These are phyloP conservation scores for Aquatica leii DNA, from an alignment of 2,888 invertebrate genomes.

Conservation along the genomic window DNA sequence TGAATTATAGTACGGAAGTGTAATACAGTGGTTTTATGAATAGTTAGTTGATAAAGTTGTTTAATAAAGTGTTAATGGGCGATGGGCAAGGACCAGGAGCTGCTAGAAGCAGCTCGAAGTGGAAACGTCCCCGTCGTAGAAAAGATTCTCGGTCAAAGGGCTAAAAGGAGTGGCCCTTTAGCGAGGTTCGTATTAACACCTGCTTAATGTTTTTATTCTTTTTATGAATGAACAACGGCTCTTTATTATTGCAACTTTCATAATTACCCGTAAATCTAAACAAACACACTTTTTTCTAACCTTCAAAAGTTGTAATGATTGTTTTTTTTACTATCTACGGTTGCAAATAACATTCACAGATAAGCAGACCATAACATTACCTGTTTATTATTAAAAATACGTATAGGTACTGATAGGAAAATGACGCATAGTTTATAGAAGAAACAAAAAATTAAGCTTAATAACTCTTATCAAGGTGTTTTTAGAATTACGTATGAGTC, in stretches of 20 bases:
- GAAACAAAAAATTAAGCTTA: too few relatives aligned
- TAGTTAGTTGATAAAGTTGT: constrained; percentile 55
- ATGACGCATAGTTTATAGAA: too few relatives aligned
- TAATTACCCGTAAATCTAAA: too few relatives aligned
- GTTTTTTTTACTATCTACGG: too few relatives aligned
- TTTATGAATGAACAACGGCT: constrained; percentile 6
- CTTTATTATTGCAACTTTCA: too few relatives aligned
- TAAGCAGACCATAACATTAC: not conserved
- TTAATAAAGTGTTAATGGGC: constrained; percentile 57
- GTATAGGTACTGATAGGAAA: not conserved
- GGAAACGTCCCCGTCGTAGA: constrained; percentile 90
- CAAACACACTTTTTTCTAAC: too few relatives aligned
- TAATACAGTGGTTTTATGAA: constrained; percentile 57
- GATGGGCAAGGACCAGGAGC: constrained; percentile 87
- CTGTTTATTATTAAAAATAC: not conserved
- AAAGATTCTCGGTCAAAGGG: constrained; percentile 87
- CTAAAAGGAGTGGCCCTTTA: constrained; percentile 92
- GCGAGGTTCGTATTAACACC: constrained; percentile 75
- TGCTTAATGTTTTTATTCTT: constrained; percentile 3
- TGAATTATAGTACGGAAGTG: constrained; percentile 73
- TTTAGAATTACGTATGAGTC: too few relatives aligned
- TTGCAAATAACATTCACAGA: too few relatives aligned
- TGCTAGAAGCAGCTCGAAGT: constrained; percentile 93
- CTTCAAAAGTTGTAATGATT: too few relatives aligned
- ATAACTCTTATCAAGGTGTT: too few relatives aligned